Base-by-base conservation (phyloP, 2,888 invertebrate genomes). In the Chrysodeixis includens region DNA sequence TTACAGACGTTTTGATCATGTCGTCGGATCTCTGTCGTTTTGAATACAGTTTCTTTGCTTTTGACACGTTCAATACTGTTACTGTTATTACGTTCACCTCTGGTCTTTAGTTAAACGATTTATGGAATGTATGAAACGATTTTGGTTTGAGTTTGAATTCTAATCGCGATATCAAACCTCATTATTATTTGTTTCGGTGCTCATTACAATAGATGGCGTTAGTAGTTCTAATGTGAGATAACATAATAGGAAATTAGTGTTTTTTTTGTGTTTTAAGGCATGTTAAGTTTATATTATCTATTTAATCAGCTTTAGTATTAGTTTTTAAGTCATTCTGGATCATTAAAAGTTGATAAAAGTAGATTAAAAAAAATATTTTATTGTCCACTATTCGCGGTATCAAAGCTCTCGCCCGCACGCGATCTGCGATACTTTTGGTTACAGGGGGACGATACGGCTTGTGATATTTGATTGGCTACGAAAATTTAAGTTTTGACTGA, bases 191-290 rank as follows among this genome's bases (percentile, higher is more conserved):
- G 84, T 85, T 90, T 83, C 57, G 44, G 22, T 61, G n/a, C 78
- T 90, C 78, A 89, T 90, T 89, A 90, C 83, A 85, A 90, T 79
- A 94, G 94, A 93, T 93, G 94, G 92, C 93, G 93, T 71, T 89
- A 88, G 71, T 40, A 56, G 92, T 91, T 58, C 67, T 72, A 59
- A 87, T 87, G 32, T 55, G 22, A 57, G 54, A 22, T 58, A 30
- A 46, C 16, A 44, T 51, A 16, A 26, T 53, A 46, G 4, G 1
- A 35, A 54, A n/a, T 54, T 53, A 8, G 46, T 46, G 16, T 9
- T 2, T 46, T 76, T 55, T n/a, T 14, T 6, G 4, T 4, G 12
- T 68, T 57, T 40, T 22, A 10, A 18, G 20, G 1, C 10, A 20
- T 8, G 9, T 20, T 10, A 10, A 18, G 0, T 3, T 18, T 10